Conservation (phyloP, 2,888 invertebrate species). For the Chrysina gloriosa region DNA sequence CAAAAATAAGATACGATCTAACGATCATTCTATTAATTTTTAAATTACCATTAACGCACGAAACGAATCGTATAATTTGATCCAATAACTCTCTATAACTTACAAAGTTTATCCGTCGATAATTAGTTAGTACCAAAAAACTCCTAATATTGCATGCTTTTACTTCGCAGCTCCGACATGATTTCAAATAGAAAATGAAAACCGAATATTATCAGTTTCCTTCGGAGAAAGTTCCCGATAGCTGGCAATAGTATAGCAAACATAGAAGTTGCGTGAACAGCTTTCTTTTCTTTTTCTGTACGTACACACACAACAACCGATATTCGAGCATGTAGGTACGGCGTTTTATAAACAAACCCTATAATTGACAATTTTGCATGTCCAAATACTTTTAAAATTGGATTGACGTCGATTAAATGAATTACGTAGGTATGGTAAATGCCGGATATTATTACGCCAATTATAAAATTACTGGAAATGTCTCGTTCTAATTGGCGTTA, state of each 20-base stretch:
- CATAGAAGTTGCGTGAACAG: conserved; percentile 17
- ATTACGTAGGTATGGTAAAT: background rate
- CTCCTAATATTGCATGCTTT: background rate
- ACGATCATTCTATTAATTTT: background rate
- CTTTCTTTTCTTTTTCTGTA: conserved; percentile 39
- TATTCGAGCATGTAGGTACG: background rate
- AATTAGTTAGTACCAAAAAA: background rate
- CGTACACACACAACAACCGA: conserved; percentile 10
- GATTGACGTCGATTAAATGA: background rate
- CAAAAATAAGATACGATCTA: background rate
- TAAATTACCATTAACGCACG: background rate
- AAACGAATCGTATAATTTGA: background rate
- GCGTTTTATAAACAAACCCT: conserved; percentile 10
- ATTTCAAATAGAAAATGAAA: conserved; percentile 37
- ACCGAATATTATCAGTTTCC: conserved; percentile 38
- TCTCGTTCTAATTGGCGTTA: background rate
- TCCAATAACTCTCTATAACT: background rate
- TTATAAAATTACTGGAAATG: background rate
- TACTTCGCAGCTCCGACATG: background rate
- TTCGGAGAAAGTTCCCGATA: conserved; percentile 35
- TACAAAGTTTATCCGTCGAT: background rate
- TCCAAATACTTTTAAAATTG: conserved; percentile 8
- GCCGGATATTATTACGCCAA: background rate
- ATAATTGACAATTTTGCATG: background rate
- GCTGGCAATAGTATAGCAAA: conserved; percentile 25